phyloP scores from a whole-genome alignment of 2,113 vertebrate genomes.

The Sinocyclocheilus rhinocerous region DNA sequence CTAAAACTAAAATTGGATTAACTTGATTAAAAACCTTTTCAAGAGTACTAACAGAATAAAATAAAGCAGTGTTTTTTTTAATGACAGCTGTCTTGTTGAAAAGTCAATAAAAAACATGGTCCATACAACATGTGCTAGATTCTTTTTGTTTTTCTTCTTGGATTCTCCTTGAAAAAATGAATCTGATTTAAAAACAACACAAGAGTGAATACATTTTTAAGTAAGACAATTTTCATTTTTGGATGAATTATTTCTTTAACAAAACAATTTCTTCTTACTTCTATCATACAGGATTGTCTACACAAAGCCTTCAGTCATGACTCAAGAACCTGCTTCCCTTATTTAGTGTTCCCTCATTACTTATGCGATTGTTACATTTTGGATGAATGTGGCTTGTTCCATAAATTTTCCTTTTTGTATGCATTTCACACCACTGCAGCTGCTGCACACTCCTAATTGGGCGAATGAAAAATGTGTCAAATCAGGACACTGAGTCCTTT shows the following conservation, averaged over 20 bases:
- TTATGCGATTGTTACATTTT: not conserved
- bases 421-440: constrained; percentile 16
- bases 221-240: not conserved
- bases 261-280: too few relatives aligned
- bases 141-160: too few relatives aligned
- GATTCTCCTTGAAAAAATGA: too few relatives aligned
- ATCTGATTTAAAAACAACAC: too few relatives aligned
- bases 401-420: constrained; percentile 23
- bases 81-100: not conserved
- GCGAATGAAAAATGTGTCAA: not conserved
- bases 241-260: not conserved
- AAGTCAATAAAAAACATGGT: not conserved
- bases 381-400: not conserved
- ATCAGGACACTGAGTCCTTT: constrained; percentile 1
- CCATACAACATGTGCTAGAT: too few relatives aligned
- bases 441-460: not conserved
- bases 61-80: not conserved
- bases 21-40: not conserved
- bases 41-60: not conserved
- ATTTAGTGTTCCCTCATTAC: constrained; percentile 33
- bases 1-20: not conserved
- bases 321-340: not conserved
- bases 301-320: not conserved
- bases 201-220: too few relatives aligned
- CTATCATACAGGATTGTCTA: not conserved